A percentile compares a stretch with the other conserved stretches of the same genome.
These are phyloP conservation scores for Leucosticte australis DNA, from an alignment of 2,113 vertebrate genomes.

Conservation along the genomic window DNA sequence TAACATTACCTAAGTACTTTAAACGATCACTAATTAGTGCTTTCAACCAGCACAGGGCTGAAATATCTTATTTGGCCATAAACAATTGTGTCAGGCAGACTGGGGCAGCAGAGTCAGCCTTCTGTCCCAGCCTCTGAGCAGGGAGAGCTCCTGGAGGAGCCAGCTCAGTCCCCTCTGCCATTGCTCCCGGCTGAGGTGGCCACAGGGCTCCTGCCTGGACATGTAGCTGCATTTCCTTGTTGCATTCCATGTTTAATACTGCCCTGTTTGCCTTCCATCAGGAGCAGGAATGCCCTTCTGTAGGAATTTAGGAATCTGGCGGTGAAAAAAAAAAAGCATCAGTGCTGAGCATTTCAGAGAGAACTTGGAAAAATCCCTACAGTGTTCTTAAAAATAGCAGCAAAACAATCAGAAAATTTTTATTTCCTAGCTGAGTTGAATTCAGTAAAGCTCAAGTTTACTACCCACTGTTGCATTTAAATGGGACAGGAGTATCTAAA, in stretches of 20 bases:
- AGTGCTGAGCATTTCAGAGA: rapidly evolving
- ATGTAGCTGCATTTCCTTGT: background rate
- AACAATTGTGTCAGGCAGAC: background rate
- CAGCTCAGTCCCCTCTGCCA: background rate
- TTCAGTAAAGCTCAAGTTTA: background rate
- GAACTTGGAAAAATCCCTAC: background rate
- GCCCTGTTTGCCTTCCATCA: background rate
- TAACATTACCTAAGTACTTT: constrained; percentile 67
- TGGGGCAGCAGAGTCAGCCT: background rate
- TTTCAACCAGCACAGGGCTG: constrained; percentile 17
- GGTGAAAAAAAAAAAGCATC: too few species aligned
- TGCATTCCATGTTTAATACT: background rate
- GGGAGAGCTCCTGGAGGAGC: constrained; percentile 11
- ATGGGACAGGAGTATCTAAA: background rate
- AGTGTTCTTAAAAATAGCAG: background rate
- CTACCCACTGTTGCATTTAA: background rate
- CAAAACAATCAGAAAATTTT: background rate
- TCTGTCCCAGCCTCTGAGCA: background rate
- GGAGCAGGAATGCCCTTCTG: background rate
- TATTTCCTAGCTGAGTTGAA: background rate
- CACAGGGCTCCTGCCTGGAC: background rate
- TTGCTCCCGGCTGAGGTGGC: background rate
- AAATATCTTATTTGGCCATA: constrained; percentile 60
- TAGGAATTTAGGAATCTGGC: background rate
- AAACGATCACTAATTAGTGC: constrained; percentile 67